Base-by-base conservation (phyloP, 2,888 invertebrate species). In the Cephus spinipes region DNA sequence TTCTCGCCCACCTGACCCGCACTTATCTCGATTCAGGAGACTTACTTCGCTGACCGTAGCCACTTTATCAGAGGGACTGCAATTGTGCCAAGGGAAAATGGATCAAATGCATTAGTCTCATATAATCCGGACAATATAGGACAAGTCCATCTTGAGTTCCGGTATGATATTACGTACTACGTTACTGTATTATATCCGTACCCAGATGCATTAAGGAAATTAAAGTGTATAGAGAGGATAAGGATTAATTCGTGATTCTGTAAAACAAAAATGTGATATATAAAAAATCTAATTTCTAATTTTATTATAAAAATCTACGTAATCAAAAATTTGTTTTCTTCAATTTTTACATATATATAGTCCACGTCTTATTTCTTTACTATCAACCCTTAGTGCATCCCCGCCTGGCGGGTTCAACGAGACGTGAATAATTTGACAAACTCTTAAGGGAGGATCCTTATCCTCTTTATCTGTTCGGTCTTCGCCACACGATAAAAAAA, bases 41-140 rank as follows among this genome's bases (percentile, higher is more conserved):
- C 77, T 73, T 73, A 69, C 71, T 77, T 75, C 40, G 68, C 71
- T 3, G 71, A 33, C 33, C 71, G 71, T 33, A 71, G 74, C 76
- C 73, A 34, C 78, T 78, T 76, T 78, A 76, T 77, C 75, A 73
- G 76, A 68, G 68, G 68, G 68, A 73, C 31, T 69, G 78, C 78
- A 75, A 76, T 80, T 79, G 76, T 77, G 77, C 68, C 76, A 71
- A n/a, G 40, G 69, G 40, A 69, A 80, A 77, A 36, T 76, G 74
- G 77, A 75, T 78, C 77, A 76, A 77, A 74, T 71, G 73, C 68
- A 55, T 55, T 55, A 55, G 55, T 9, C 6, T 23, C 33, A 36
- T 77, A 73, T 30, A 30, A 75, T 30, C 31, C 35, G 76, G 74
- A 76, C 77, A 77, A 78, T 78, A 73, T 35, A 3, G 74, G 79